Conservation (phyloP, 2,888 invertebrate genomes). For the Tineola bisselliella region DNA sequence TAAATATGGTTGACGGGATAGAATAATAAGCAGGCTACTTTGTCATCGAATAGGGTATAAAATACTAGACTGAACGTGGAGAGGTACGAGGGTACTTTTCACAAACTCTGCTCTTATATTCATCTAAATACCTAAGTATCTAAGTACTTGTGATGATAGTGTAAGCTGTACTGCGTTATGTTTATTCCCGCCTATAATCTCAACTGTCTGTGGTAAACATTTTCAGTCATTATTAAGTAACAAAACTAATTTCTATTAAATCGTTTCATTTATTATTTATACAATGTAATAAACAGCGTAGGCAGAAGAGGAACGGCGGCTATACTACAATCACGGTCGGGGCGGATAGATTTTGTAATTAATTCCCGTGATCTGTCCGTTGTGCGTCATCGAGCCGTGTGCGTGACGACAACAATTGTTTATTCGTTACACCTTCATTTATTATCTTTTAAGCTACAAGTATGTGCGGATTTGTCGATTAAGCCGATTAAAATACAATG, state of each 20-base stretch:
- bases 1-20: constrained; percentile 10
- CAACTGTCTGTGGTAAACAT: no score
- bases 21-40: constrained; percentile 13
- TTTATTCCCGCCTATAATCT: no score
- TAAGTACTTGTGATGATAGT: no score
- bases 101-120: no score
- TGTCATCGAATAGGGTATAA: constrained; percentile 9
- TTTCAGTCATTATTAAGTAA: no score
- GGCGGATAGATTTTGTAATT: neutral
- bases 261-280: no score
- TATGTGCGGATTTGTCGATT: neutral
- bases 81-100: neutral
- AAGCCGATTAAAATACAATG: neutral
- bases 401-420: neutral
- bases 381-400: constrained; percentile 4
- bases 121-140: no score
- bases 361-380: neutral
- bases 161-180: no score
- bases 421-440: neutral
- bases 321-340: no score
- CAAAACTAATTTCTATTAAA: no score
- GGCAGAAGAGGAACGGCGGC: no score
- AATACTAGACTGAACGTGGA: neutral
- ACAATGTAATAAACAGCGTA: no score
- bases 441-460: neutral